Percentiles rank a stretch among this genome's conserved stretches.
Conservation (phyloP, 2,888 invertebrate genomes). For the Cyclophora albipunctata region DNA sequence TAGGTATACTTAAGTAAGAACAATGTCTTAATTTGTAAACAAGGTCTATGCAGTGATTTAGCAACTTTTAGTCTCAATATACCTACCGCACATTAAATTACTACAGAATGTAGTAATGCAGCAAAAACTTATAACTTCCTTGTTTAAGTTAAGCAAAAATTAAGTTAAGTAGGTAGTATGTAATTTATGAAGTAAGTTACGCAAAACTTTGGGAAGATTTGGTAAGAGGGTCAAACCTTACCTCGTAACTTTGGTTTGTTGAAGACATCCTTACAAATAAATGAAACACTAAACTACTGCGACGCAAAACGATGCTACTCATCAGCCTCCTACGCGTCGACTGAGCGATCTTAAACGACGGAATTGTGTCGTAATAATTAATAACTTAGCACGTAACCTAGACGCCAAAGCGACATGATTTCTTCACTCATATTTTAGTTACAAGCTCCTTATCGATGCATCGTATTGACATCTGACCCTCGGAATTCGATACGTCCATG, state of each 20-base stretch:
- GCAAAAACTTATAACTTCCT: no score
- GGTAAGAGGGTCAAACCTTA: slow-evolving; percentile 24
- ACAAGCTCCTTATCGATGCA: slow-evolving; percentile 34
- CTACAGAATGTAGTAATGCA: no score
- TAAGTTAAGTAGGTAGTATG: no score
- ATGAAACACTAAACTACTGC: slow-evolving; percentile 39
- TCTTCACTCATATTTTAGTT: slow-evolving; percentile 12
- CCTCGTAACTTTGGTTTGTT: slow-evolving; percentile 49
- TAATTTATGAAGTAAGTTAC: no score
- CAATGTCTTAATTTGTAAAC: no score
- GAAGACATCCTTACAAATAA: slow-evolving; percentile 48
- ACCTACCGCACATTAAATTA: no score
- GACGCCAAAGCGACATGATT: slow-evolving; percentile 4
- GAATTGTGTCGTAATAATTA: slow-evolving; percentile 20
- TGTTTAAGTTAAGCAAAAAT: no score
- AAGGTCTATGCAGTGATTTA: no score
- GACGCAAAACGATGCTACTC: slow-evolving; percentile 35
- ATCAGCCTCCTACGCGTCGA: slow-evolving; percentile 33
- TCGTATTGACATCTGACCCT: slow-evolving; percentile 53
- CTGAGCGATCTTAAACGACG: slow-evolving; percentile 17
- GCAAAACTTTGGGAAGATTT: no score
- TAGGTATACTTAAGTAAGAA: no score
- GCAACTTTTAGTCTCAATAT: no score
- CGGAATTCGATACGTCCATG: slow-evolving; percentile 30
- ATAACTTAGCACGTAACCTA: slow-evolving; percentile 19